Conservation (phyloP, 2,113 vertebrate genomes). For the cat (Felis catus) region F.catus_Fca126_mat1.0 CM031414.1:74812501-74813000, state of each 20-base stretch:
- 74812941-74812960: background rate
- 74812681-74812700: background rate
- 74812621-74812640: background rate
- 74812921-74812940: background rate
- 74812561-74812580: background rate
- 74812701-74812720: conserved; percentile 52
- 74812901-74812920: conserved; percentile 16
- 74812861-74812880: background rate
- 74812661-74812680: background rate
- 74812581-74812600: background rate
- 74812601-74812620: background rate
- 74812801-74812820: background rate
- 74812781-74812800: conserved; percentile 15
- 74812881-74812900: conserved; percentile 6
- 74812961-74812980: background rate
- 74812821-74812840: conserved; percentile 11
- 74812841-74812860: background rate
- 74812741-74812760: conserved; percentile 35
- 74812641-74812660: background rate
- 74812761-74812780: conserved; percentile 54
- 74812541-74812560: background rate
- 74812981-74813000: background rate
- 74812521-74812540: background rate
- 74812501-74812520: background rate
- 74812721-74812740: conserved; percentile 16